Evolutionary conservation across 2,797 vertebrate genomes (phyloP).

Genomic region (Ceryle rudis): DNA sequence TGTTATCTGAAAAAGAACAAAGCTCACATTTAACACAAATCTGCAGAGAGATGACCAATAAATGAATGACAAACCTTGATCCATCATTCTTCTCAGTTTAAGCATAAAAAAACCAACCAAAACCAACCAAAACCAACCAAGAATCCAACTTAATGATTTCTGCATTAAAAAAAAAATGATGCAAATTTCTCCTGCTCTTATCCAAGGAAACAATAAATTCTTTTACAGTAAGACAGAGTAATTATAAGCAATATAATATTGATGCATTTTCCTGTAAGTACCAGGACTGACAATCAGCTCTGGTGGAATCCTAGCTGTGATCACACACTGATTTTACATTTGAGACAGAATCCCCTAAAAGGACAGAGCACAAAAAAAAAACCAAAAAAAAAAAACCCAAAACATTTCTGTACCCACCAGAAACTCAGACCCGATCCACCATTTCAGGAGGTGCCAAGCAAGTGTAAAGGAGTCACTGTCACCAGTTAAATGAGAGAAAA

Average conservation of each 20-base stretch:
- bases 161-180: not conserved
- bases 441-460: not conserved
- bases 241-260: not conserved
- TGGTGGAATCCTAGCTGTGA: not conserved
- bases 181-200: not conserved
- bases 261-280: rapidly evolving
- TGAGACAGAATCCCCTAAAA: not conserved
- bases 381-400: too few species aligned
- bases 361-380: not conserved
- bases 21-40: not conserved
- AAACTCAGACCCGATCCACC: not conserved
- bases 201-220: not conserved
- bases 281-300: not conserved
- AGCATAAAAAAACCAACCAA: rapidly evolving
- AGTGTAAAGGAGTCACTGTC: not conserved
- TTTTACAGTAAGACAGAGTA: not conserved
- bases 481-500: not conserved
- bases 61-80: not conserved
- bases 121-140: not conserved
- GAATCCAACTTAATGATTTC: not conserved
- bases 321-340: not conserved
- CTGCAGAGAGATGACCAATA: not conserved
- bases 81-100: not conserved
- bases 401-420: too few species aligned
- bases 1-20: not conserved